Evolutionary conservation across 2,888 invertebrate species (phyloP).

Genomic region (Stegophylla sp.): DNA sequence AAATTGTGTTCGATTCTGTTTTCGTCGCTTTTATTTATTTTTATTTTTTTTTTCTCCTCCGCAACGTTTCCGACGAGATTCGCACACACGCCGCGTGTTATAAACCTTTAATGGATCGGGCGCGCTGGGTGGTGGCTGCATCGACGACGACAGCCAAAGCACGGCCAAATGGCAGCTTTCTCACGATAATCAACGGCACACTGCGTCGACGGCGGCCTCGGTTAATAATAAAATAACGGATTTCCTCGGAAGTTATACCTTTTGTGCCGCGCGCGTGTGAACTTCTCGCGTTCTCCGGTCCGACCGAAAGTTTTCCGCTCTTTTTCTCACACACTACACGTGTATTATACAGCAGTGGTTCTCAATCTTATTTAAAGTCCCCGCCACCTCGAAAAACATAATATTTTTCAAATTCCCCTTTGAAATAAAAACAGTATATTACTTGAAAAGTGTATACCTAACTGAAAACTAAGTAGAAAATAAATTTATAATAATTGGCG

Average conservation of each 20-base stretch:
- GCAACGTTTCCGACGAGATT: not conserved
- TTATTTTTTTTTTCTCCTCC: not conserved
- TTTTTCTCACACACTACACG: not conserved
- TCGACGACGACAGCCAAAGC: not conserved
- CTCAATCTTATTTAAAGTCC: not conserved
- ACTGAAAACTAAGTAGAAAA: too few relatives aligned
- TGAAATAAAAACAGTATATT: too few relatives aligned
- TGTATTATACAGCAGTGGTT: not conserved
- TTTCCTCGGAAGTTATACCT: conserved; percentile 26
- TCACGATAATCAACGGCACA: conserved; percentile 46
- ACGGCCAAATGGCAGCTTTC: conserved; percentile 42
- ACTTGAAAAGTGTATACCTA: too few relatives aligned
- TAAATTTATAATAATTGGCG: too few relatives aligned
- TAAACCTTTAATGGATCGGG: conserved; percentile 39
- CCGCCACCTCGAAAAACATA: not conserved
- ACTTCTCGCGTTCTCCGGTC: not conserved
- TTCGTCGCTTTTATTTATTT: not conserved
- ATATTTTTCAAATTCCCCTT: too few relatives aligned
- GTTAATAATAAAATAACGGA: conserved; percentile 49
- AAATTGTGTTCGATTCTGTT: not conserved
- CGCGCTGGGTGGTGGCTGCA: not conserved
- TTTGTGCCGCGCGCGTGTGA: conserved; percentile 1
- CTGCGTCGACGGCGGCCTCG: not conserved
- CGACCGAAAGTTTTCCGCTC: conserved; percentile 10
- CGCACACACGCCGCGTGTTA: not conserved